phyloP scores from a whole-genome alignment of 2,797 vertebrate genomes.

The Hoplostethus atlanticus region DNA sequence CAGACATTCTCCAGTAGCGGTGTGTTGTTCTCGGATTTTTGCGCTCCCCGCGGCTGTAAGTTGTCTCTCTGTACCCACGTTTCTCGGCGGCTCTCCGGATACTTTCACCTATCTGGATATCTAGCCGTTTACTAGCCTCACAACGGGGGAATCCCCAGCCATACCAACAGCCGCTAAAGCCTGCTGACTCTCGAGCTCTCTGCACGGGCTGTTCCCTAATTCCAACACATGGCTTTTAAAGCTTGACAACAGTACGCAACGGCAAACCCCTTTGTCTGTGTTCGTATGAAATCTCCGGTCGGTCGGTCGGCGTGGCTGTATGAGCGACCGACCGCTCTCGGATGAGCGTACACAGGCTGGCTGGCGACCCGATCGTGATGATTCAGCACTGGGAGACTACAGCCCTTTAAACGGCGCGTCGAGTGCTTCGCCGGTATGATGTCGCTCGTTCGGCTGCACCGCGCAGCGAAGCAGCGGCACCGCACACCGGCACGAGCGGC shows the following conservation, averaged over 20 bases:
- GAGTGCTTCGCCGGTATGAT: not conserved
- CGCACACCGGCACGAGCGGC: constrained; percentile 40
- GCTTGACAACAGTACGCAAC: constrained; percentile 55
- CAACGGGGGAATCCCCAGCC: constrained; percentile 65
- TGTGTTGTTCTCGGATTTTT: constrained; percentile 19
- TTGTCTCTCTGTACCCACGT: not conserved
- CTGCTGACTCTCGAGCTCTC: constrained; percentile 24
- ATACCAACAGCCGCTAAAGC: constrained; percentile 14
- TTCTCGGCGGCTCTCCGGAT: not conserved
- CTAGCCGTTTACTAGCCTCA: not conserved
- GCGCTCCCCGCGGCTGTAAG: constrained; percentile 1
- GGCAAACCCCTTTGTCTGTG: constrained; percentile 72
- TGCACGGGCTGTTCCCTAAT: constrained; percentile 51
- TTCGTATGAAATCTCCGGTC: constrained; percentile 52
- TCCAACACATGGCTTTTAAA: constrained; percentile 73
- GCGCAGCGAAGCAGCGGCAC: constrained; percentile 19
- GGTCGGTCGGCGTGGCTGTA: constrained; percentile 37
- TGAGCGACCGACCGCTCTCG: constrained; percentile 39
- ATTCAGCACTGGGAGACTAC: constrained; percentile 79
- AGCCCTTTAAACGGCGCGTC: constrained; percentile 63
- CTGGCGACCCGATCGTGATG: constrained; percentile 75
- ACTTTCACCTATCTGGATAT: constrained; percentile 11
- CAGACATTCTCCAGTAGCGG: constrained; percentile 36
- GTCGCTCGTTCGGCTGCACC: constrained; percentile 23
- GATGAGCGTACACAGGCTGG: constrained; percentile 41